A percentile compares a stretch with the other conserved stretches of the same genome.
Evolutionary conservation across 2,113 vertebrate species (phyloP).

Genomic region (Larimichthys crocea): DNA sequence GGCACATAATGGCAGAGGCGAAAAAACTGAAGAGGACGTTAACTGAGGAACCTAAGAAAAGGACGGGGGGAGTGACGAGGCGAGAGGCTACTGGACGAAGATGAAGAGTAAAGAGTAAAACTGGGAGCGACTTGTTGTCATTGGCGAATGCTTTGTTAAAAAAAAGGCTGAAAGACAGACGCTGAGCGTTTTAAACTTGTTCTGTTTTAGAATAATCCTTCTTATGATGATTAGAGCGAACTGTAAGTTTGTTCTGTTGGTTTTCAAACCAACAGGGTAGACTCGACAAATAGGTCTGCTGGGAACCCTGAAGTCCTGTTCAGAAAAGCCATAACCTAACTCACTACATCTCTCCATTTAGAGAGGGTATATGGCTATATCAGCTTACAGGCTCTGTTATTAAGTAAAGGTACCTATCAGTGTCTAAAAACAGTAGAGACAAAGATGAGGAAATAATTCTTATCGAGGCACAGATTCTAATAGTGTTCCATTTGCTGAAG

Average conservation of each 20-base stretch:
- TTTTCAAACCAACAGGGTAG: no score
- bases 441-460: background rate
- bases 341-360: background rate
- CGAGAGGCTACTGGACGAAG: no score
- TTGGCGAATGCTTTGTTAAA: no score
- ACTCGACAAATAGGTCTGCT: background rate
- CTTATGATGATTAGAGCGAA: background rate
- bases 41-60: no score
- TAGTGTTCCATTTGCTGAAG: background rate
- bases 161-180: no score
- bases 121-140: no score
- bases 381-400: background rate
- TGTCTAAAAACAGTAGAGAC: background rate
- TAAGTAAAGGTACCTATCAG: background rate
- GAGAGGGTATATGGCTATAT: background rate
- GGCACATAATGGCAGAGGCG: no score
- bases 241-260: background rate
- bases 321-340: background rate
- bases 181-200: no score
- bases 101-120: no score
- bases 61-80: no score
- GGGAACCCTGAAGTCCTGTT: background rate
- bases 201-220: background rate
- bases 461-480: background rate
- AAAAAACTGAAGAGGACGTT: no score